These are phyloP conservation scores for Periparus ater DNA, from an alignment of 2,797 vertebrate species.

Conservation along the genomic window DNA sequence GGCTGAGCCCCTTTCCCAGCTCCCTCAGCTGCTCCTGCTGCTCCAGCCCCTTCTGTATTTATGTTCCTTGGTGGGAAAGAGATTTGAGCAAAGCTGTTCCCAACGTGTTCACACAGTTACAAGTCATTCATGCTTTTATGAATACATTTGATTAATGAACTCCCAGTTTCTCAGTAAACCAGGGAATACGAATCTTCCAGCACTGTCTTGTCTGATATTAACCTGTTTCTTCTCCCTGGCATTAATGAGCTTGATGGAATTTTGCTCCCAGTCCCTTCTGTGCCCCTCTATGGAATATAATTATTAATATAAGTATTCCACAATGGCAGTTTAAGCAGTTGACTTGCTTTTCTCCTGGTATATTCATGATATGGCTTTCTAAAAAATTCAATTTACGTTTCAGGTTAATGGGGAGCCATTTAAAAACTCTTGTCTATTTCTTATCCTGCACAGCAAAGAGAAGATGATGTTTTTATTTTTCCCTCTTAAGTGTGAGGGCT, in stretches of 20 bases:
- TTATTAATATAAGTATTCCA: neutral
- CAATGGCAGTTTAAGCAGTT: neutral
- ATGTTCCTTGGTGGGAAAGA: neutral
- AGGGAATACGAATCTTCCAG: neutral
- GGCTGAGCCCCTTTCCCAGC: neutral
- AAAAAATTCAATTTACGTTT: neutral
- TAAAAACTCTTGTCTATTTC: neutral
- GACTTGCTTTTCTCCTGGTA: neutral
- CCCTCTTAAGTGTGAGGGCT: neutral
- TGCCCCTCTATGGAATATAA: neutral
- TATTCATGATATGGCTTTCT: neutral
- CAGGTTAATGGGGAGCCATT: neutral
- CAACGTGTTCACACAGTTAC: neutral
- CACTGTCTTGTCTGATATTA: neutral
- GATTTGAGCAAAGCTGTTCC: neutral
- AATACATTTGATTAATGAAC: neutral
- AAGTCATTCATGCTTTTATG: neutral
- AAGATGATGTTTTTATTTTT: neutral
- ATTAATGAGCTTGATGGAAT: neutral
- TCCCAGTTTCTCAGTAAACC: neutral
- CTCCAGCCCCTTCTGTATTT: neutral
- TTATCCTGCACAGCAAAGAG: neutral
- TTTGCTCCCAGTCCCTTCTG: neutral
- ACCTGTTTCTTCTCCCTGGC: neutral
- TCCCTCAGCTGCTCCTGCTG: neutral